phyloP scores from a whole-genome alignment of 2,113 vertebrate genomes.

The Isurus oxyrinchus region DNA sequence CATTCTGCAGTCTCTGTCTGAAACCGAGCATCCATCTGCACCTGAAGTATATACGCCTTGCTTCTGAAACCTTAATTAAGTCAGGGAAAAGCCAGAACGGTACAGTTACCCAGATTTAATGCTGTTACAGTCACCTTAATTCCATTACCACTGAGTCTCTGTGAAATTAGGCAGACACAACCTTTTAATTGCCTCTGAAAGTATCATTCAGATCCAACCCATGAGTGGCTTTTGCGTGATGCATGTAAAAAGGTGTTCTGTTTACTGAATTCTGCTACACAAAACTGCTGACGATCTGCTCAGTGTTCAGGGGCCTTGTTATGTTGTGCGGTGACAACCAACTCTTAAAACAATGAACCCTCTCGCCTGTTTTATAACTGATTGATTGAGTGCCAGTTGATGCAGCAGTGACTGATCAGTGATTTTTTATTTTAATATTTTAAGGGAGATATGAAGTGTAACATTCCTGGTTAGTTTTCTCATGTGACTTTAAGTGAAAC shows the following conservation, averaged over 20 bases:
- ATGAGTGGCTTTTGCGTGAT: neutral
- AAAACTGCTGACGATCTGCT: neutral
- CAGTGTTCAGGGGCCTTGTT: neutral
- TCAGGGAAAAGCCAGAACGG: neutral
- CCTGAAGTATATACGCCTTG: neutral
- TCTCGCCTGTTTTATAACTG: neutral
- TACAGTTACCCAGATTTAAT: slow-evolving; percentile 11
- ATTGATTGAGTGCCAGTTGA: neutral
- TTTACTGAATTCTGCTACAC: neutral
- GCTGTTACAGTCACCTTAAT: neutral
- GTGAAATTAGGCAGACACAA: neutral
- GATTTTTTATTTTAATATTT: neutral
- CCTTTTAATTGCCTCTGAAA: neutral
- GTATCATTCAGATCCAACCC: neutral
- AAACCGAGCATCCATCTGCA: neutral
- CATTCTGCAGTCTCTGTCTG: neutral
- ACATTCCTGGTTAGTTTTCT: neutral
- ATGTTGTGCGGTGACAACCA: neutral
- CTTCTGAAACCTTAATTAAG: slow-evolving; percentile 5
- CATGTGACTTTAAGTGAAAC: neutral
- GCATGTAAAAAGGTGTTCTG: neutral
- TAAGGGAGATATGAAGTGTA: neutral
- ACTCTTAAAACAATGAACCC: neutral
- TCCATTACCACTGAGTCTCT: neutral
- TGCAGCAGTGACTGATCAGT: neutral